Base-by-base conservation (phyloP, 2,113 vertebrate species). In the Telmatochromis sp. region DNA sequence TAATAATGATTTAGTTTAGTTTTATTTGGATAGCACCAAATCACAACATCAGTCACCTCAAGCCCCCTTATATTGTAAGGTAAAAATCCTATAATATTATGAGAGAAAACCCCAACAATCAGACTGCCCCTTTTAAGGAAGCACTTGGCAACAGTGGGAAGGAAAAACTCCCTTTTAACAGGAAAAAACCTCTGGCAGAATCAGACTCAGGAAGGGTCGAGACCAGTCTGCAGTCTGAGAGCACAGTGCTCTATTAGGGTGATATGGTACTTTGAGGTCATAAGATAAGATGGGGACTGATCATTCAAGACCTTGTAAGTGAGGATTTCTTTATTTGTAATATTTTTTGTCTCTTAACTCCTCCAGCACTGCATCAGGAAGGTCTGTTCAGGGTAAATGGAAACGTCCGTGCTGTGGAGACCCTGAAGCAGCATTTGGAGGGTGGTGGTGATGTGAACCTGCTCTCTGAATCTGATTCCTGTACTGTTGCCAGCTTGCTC, bases 331-430 rank as follows among this genome's bases (percentile, higher is more conserved):
- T 65, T n/a, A 13, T 65, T 65, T 35, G 19, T 65, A 65, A 65
- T 65, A 60, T 45, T 15, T 63, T 1, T 55, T 12, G 71, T 40
- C 35, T 33, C 15, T 26, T 71, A 75, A 83, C 33, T 90, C 1
- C 92, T 94, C 3, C 94, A 99, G 98, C 97, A 28, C 96, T 99
- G 89, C 94, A 94, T 0, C 98, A 98, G 86, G 98, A 99, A 89
- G 98, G 98, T 37, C 96, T 99, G 85, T 99, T 99, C 93, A 95
- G 98, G 51, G 97, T 99, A 68, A 99, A 97, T 0, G 98, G 98
- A 33, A 99, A 96, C 1, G 94, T 97, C 80, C 98, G 97, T 63
- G 94, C 92, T 2, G 97, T 99, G 82, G 97, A 98, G 53, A 94
- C 91, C 63, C 95, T 99, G 57, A 97, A 96, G 8, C 91, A 94